phyloP scores from a whole-genome alignment of 2,113 vertebrate species.

The Barbus barbus region DNA sequence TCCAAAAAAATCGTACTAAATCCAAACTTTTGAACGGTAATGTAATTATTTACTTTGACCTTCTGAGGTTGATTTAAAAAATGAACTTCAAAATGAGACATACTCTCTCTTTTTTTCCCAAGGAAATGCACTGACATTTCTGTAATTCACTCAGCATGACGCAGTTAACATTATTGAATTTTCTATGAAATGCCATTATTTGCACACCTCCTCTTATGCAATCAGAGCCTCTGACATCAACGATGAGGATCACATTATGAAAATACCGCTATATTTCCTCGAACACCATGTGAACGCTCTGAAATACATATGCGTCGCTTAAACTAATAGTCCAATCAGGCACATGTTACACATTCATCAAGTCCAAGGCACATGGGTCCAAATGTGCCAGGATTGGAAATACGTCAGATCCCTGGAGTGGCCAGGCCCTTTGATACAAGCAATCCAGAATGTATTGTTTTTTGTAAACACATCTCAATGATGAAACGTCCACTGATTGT shows the following conservation, averaged over 20 bases:
- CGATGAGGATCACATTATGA: slow-evolving; percentile 8
- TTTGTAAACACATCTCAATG: slow-evolving; percentile 67
- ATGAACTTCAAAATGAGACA: background rate
- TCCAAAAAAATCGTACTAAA: too few relatives aligned
- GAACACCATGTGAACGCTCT: background rate
- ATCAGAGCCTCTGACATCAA: slow-evolving; percentile 21
- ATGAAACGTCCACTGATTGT: slow-evolving; percentile 58
- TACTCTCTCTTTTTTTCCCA: slow-evolving; percentile 2
- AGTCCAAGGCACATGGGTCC: slow-evolving; percentile 2
- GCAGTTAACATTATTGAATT: slow-evolving; percentile 11
- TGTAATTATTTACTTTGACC: background rate
- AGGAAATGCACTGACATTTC: slow-evolving; percentile 33
- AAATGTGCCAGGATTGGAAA: slow-evolving; percentile 1
- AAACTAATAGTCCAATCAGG: slow-evolving; percentile 35
- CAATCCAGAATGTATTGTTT: slow-evolving; percentile 68
- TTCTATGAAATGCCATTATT: slow-evolving; percentile 4
- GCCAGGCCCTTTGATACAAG: slow-evolving; percentile 62
- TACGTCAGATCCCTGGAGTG: slow-evolving; percentile 26
- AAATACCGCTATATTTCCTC: slow-evolving; percentile 1
- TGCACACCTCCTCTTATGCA: slow-evolving; percentile 1
- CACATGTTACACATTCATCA: slow-evolving; percentile 19
- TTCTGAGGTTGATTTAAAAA: background rate
- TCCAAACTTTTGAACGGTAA: too few relatives aligned
- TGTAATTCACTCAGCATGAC: slow-evolving; percentile 36
- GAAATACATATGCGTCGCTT: background rate